Percentiles rank a stretch among this genome's conserved stretches.
phyloP scores from a whole-genome alignment of 2,888 invertebrate species.

The Lysandra bellargus region DNA sequence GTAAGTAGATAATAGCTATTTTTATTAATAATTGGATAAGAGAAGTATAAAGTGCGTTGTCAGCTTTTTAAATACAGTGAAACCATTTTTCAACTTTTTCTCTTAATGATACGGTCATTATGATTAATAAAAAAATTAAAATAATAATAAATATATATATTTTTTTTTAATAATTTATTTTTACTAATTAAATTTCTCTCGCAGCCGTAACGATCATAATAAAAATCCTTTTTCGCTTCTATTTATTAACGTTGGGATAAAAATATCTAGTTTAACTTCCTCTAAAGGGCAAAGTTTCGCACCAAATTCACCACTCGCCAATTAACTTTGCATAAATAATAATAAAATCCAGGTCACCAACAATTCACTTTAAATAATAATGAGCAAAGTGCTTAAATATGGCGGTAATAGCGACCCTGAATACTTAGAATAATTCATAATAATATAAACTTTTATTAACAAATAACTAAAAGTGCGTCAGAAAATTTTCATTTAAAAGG shows the following conservation, averaged over 20 bases:
- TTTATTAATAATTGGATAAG: too few relatives aligned
- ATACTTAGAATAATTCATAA: not conserved
- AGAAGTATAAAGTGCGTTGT: too few relatives aligned
- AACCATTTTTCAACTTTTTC: too few relatives aligned
- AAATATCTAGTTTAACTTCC: not conserved
- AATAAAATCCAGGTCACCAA: constrained; percentile 9
- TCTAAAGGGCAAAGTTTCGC: not conserved
- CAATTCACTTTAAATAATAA: constrained; percentile 13
- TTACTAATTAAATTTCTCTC: too few relatives aligned
- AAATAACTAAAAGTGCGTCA: not conserved
- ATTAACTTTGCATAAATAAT: constrained; percentile 21
- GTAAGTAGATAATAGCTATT: too few relatives aligned
- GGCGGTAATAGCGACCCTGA: not conserved
- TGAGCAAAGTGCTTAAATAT: not conserved
- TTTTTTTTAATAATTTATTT: too few relatives aligned
- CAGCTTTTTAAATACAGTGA: too few relatives aligned
- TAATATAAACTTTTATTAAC: constrained; percentile 14
- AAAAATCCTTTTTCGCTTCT: not conserved
- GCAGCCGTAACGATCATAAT: not conserved
- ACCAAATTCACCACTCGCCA: constrained; percentile 6
- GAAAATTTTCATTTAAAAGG: not conserved
- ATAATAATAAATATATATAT: too few relatives aligned
- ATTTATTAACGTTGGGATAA: constrained; percentile 4
- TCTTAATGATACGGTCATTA: too few relatives aligned
- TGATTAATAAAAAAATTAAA: too few relatives aligned